Evolutionary conservation across 2,888 invertebrate genomes (phyloP).

Genomic region (Arctia plantaginis): DNA sequence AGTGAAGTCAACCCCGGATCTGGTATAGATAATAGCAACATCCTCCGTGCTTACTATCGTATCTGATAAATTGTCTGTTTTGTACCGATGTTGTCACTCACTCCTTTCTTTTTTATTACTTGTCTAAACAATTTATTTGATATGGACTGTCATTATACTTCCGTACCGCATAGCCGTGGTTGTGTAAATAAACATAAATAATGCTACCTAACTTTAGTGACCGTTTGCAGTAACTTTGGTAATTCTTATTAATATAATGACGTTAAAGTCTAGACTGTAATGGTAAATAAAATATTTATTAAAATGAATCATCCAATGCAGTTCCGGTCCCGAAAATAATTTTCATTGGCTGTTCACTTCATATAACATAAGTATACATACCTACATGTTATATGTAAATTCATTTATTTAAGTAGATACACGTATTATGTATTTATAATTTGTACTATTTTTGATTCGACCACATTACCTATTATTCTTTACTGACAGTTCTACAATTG

Average conservation of each 20-base stretch:
- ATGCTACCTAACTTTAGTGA: too few relatives aligned
- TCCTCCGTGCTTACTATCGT: neutral
- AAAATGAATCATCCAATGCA: too few relatives aligned
- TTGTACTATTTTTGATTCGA: neutral
- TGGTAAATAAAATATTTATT: too few relatives aligned
- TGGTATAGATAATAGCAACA: neutral
- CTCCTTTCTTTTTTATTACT: neutral
- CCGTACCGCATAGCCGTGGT: too few relatives aligned
- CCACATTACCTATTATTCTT: neutral
- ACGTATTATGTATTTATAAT: neutral
- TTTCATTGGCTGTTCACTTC: neutral
- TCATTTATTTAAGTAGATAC: neutral
- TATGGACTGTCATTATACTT: neutral
- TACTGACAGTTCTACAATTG: neutral
- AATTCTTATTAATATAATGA: too few relatives aligned
- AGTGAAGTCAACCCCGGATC: neutral
- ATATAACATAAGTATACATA: neutral
- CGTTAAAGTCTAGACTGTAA: too few relatives aligned
- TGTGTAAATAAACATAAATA: too few relatives aligned
- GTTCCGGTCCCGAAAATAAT: too few relatives aligned
- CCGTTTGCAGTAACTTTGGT: neutral
- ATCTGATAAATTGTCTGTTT: neutral
- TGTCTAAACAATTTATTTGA: neutral
- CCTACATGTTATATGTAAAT: neutral
- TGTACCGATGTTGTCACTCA: neutral